Conservation (phyloP, 1,140 invertebrate genomes). For the Cryptotermes secundus region DNA sequence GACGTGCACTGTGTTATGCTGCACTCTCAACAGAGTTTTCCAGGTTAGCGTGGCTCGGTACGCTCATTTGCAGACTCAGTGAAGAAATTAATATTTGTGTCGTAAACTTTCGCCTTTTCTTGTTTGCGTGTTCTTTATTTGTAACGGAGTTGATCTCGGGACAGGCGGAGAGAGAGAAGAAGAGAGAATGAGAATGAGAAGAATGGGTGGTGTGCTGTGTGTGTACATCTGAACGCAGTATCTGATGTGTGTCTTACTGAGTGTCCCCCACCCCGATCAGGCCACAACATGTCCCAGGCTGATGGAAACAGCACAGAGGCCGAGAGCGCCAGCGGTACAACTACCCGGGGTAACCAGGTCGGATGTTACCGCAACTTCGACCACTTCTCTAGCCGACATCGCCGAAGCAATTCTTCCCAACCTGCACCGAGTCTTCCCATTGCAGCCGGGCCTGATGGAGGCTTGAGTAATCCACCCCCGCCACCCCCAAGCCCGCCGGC, state of each 20-base stretch:
- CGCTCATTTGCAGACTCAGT: background rate
- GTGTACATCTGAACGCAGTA: conserved; percentile 6
- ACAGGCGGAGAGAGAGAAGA: background rate
- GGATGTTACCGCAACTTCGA: conserved; percentile 68
- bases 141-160: background rate
- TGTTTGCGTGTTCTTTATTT: background rate
- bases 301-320: conserved; percentile 85
- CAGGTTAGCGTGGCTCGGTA: background rate
- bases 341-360: conserved; percentile 57
- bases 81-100: conserved; percentile 31
- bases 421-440: conserved; percentile 22
- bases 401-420: conserved; percentile 60
- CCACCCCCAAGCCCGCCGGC: conserved; percentile 47
- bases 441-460: conserved; percentile 18
- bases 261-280: conserved; percentile 51
- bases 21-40: background rate
- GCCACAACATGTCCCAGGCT: conserved; percentile 86
- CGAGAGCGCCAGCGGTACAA: conserved; percentile 65
- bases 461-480: background rate
- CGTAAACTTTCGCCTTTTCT: background rate
- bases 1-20: too few relatives aligned
- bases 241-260: background rate
- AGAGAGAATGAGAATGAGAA: conserved; percentile 8
- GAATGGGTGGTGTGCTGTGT: conserved; percentile 29
- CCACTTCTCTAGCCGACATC: conserved; percentile 45